Base-by-base conservation (phyloP, 2,888 invertebrate genomes). In the Shargacucullia verbasci region DNA sequence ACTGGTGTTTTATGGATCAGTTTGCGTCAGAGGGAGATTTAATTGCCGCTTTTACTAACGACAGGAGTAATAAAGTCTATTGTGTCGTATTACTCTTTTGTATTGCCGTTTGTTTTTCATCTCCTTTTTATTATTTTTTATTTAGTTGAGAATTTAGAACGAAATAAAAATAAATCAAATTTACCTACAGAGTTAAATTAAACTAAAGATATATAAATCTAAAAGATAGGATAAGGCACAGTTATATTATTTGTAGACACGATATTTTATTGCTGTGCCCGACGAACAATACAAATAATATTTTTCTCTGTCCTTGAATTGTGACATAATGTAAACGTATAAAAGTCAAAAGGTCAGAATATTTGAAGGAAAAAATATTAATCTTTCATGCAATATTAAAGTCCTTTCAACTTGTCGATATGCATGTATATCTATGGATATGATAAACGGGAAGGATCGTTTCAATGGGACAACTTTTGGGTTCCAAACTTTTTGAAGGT, bases 401-500 rank as follows among this genome's bases (percentile, higher is more conserved):
- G 31, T 20, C 29, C 12, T 12, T 33, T 41, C 9, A 14, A 48
- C 47, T 46, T 44, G 40, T 45, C 38, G 40, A 56, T 67, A 41
- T 33, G 25, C 35, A 37, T 50, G 59, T 66, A 56, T 49, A 71
- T 59, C n/a, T 41, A 14, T n/a, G 39, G 55, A 63, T 56, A 60
- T 68, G 70, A 70, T 41, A 63, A 74, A 46, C 55, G 59, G 47
- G 56, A 43, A 52, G 27, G 41, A 49, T 59, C 59, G 40, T 46
- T 64, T 46, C 13, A 20, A 52, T 45, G 38, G 45, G 54, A 52
- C 37, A 81, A 78, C 64, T 80, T 80, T 73, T 50, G 46, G 60
- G 60, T 50, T 62, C 58, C 44, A 39, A 70, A 74, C 66, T 76
- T 73, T 11, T 55, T 52, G 8, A 14, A 44, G 70, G 63, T 76